Evolutionary conservation across 2,797 vertebrate genomes (phyloP).

Genomic region (Acrocephalus scirpaceus): DNA sequence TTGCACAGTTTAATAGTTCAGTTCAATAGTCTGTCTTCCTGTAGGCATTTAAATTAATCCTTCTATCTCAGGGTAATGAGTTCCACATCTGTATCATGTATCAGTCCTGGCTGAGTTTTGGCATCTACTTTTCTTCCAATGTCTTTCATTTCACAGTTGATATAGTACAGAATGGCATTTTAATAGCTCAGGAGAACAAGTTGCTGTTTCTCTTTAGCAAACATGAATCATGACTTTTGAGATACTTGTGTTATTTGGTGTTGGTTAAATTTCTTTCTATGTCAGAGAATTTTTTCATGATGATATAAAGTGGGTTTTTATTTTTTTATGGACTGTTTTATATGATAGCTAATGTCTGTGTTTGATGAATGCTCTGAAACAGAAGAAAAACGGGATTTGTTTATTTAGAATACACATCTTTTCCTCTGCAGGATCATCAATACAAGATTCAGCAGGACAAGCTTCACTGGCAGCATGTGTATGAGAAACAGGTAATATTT

Average conservation of each 20-base stretch:
- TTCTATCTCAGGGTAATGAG: background rate
- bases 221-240: background rate
- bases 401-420: background rate
- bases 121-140: background rate
- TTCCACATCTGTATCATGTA: background rate
- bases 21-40: background rate
- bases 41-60: background rate
- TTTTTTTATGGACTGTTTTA: background rate
- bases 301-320: background rate
- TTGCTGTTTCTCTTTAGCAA: constrained; percentile 7
- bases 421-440: constrained; percentile 85
- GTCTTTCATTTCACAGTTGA: constrained; percentile 5
- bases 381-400: background rate
- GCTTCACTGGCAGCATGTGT: constrained; percentile 77
- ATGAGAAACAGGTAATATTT: constrained; percentile 86
- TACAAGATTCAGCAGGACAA: constrained; percentile 84
- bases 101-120: background rate
- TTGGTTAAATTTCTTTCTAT: background rate
- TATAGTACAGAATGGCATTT: background rate
- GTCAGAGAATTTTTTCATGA: background rate
- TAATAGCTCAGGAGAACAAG: background rate
- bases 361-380: background rate
- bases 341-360: background rate
- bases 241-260: background rate
- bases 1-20: background rate